Percentiles rank a stretch among this genome's conserved stretches.
Conservation (phyloP, 2,113 vertebrate genomes). For the Prunella fulvescens region DNA sequence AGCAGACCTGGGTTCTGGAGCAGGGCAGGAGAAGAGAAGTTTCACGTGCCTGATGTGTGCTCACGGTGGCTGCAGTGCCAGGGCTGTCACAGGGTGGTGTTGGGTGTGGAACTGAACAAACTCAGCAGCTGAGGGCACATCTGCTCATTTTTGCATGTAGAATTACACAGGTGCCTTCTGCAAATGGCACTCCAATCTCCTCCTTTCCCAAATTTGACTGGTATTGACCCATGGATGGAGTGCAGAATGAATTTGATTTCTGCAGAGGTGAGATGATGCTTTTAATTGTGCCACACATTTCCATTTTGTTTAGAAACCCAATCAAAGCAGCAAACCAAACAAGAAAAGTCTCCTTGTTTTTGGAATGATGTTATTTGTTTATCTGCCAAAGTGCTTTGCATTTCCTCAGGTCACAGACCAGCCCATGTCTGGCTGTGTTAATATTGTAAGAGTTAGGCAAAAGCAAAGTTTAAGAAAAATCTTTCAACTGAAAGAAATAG, state of each 20-base stretch:
- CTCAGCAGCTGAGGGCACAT: background rate
- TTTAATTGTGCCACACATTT: background rate
- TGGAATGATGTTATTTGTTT: constrained; percentile 66
- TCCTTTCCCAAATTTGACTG: background rate
- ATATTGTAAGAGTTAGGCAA: constrained; percentile 30
- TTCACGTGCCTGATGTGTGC: background rate
- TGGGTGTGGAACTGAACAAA: background rate
- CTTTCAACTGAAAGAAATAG: constrained; percentile 74
- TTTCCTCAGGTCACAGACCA: constrained; percentile 61
- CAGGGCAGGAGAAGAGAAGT: background rate
- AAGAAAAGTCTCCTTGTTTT: constrained; percentile 76
- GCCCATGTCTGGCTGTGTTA: constrained; percentile 63
- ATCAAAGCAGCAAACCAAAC: background rate
- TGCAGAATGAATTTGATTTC: background rate
- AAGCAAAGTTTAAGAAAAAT: constrained; percentile 60
- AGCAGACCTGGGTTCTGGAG: background rate
- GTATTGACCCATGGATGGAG: background rate
- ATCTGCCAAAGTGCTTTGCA: constrained; percentile 58
- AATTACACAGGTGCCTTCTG: background rate
- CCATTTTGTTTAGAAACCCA: constrained; percentile 22
- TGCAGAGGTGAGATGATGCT: constrained; percentile 13
- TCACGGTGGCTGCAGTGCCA: accelerated
- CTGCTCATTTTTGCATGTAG: background rate
- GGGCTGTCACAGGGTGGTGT: background rate
- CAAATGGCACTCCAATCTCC: background rate